Conservation (phyloP, 2,797 vertebrate genomes). For the Octomys mimax region DNA sequence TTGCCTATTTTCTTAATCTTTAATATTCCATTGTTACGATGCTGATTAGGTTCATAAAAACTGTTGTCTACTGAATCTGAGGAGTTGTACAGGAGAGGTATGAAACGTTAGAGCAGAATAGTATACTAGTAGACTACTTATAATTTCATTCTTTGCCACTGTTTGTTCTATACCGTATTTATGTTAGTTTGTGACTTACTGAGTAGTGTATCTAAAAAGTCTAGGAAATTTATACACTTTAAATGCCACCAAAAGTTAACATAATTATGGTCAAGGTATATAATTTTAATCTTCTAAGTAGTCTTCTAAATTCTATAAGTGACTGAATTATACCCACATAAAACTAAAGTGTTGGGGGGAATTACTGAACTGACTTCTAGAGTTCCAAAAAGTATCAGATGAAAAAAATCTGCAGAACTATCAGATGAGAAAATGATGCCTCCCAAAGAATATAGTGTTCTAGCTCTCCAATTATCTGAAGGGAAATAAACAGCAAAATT, state of each 20-base stretch:
- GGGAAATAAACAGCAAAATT: constrained; percentile 78
- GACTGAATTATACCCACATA: constrained; percentile 35
- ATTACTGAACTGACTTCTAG: constrained; percentile 48
- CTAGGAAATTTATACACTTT: not conserved
- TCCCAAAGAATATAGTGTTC: constrained; percentile 75
- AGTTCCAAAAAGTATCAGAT: constrained; percentile 66
- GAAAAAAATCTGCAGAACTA: constrained; percentile 52
- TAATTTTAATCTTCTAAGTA: constrained; percentile 55
- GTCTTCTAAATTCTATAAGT: constrained; percentile 39
- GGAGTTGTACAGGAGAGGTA: not conserved
- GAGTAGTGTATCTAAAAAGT: not conserved
- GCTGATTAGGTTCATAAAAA: not conserved
- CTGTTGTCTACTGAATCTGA: not conserved
- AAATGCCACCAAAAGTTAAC: not conserved
- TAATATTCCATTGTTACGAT: not conserved
- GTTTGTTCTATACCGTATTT: not conserved
- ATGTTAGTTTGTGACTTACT: not conserved
- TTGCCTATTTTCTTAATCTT: constrained; percentile 14
- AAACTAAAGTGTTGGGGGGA: constrained; percentile 48
- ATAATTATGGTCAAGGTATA: not conserved
- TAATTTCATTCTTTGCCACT: not conserved
- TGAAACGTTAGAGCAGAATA: not conserved
- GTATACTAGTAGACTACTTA: accelerated
- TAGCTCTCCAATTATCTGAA: constrained; percentile 58
- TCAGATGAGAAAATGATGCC: constrained; percentile 68